Conservation (phyloP, 2,888 invertebrate species). For the Diaphora mendica region DNA sequence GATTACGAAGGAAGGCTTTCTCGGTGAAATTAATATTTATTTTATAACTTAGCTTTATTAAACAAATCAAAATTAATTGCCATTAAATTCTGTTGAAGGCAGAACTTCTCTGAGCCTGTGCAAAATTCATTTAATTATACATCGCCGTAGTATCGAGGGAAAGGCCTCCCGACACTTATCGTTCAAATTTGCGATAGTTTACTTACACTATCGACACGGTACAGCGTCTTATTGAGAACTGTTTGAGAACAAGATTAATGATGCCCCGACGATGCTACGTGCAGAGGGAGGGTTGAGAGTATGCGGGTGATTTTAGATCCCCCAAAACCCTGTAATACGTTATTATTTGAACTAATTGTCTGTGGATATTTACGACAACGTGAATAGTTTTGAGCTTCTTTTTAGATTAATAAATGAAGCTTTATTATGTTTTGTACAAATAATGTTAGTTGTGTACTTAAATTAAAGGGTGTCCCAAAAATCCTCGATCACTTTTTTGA, state of each 20-base stretch:
- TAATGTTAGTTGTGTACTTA: too few relatives aligned
- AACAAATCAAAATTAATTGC: conserved; percentile 47
- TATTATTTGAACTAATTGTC: conserved; percentile 69
- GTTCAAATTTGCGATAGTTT: conserved; percentile 65
- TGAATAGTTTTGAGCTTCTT: conserved; percentile 49
- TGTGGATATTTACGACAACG: conserved; percentile 63
- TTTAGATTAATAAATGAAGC: conserved; percentile 69
- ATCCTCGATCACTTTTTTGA: too few relatives aligned
- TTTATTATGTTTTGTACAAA: conserved; percentile 2
- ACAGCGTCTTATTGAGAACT: conserved; percentile 64
- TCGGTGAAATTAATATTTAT: conserved; percentile 24
- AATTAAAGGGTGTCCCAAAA: too few relatives aligned
- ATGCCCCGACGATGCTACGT: conserved; percentile 71
- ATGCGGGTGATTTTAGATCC: conserved; percentile 58
- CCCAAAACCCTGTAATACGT: conserved; percentile 55
- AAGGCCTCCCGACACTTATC: conserved; percentile 50
- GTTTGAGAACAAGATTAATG: conserved; percentile 84
- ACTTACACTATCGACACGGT: conserved; percentile 68
- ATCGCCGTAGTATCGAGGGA: conserved; percentile 13
- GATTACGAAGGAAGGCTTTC: conserved; percentile 4
- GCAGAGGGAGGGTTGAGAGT: conserved; percentile 52
- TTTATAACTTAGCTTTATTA: conserved; percentile 30
- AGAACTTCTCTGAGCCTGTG: conserved; percentile 45
- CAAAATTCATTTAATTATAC: conserved; percentile 62
- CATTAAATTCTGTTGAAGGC: conserved; percentile 51